These are phyloP conservation scores for Ditylenchus dipsaci DNA, from an alignment of 1,140 invertebrate species.

Conservation along the genomic window DNA sequence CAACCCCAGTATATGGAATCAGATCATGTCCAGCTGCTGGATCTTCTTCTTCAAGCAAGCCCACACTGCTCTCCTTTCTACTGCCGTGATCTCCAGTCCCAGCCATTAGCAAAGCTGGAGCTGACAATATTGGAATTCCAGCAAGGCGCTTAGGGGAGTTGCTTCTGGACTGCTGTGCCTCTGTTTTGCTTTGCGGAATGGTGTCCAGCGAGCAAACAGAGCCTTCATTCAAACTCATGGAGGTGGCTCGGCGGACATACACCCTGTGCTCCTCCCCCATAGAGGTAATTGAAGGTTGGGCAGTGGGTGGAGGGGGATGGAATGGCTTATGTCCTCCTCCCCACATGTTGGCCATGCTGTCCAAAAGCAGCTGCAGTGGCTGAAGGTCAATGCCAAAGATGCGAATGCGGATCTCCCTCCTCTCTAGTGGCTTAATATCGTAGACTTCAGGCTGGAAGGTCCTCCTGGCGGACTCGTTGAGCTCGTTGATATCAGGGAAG, in stretches of 20 bases:
- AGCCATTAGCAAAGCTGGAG: background rate
- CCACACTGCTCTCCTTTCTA: slow-evolving; percentile 5
- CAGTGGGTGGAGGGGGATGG: background rate
- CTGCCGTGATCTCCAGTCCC: background rate
- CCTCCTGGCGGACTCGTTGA: background rate
- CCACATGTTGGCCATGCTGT: background rate
- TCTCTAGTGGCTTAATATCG: slow-evolving; percentile 36
- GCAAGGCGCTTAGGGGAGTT: background rate
- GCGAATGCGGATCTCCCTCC: slow-evolving; percentile 38
- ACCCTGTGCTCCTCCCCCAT: slow-evolving; percentile 23
- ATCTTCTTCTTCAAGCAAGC: slow-evolving; percentile 27
- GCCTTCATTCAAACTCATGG: slow-evolving; percentile 1
- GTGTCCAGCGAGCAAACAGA: background rate
- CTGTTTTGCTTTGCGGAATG: background rate
- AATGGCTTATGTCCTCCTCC: too few species aligned
- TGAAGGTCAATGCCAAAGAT: slow-evolving; percentile 56
- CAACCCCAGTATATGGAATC: slow-evolving; percentile 54
- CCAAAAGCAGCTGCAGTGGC: slow-evolving; percentile 16
- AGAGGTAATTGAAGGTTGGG: background rate
- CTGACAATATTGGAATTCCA: background rate
- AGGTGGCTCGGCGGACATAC: slow-evolving; percentile 19
- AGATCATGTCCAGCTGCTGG: slow-evolving; percentile 43
- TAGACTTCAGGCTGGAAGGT: background rate
- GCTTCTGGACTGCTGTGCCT: background rate
- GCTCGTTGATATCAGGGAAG: background rate